Evolutionary conservation across 2,888 invertebrate species (phyloP).

Genomic region (Monoplex corrugatus): DNA sequence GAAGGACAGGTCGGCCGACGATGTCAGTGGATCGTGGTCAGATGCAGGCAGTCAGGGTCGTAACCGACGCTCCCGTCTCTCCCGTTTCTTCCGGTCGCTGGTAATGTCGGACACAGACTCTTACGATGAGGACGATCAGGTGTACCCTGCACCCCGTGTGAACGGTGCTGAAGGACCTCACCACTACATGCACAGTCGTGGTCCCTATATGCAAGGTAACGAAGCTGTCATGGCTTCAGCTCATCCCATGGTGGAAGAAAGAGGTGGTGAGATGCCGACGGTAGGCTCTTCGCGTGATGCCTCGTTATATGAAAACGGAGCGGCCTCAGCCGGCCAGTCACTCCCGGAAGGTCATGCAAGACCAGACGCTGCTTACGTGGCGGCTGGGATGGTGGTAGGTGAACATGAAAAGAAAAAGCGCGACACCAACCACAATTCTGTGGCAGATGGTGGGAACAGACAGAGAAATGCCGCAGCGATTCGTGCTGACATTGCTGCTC

Average conservation of each 20-base stretch:
- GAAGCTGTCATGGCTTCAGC: slow-evolving; percentile 10
- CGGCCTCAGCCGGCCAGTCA: not conserved
- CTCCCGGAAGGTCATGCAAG: not conserved
- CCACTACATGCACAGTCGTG: not conserved
- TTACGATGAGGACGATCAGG: slow-evolving; percentile 32
- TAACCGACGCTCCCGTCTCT: slow-evolving; percentile 40
- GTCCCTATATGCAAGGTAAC: not conserved
- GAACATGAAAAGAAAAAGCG: not conserved
- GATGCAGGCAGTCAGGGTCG: slow-evolving; percentile 38
- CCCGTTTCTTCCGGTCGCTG: slow-evolving; percentile 42
- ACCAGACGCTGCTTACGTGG: not conserved
- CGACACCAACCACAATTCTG: slow-evolving; percentile 36
- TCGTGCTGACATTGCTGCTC: not conserved
- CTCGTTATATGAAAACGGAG: not conserved
- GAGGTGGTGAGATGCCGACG: not conserved
- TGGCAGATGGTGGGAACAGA: not conserved
- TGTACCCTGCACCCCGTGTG: not conserved
- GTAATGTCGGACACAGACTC: slow-evolving; percentile 44
- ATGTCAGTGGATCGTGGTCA: slow-evolving; percentile 22
- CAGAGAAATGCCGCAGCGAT: slow-evolving; percentile 19
- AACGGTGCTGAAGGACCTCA: not conserved
- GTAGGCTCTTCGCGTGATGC: not conserved
- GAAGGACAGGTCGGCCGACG: slow-evolving; percentile 26
- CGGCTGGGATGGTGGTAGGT: not conserved
- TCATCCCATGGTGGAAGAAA: not conserved